These are phyloP conservation scores for Channallabes apus DNA, from an alignment of 2,797 vertebrate genomes.

Conservation along the genomic window DNA sequence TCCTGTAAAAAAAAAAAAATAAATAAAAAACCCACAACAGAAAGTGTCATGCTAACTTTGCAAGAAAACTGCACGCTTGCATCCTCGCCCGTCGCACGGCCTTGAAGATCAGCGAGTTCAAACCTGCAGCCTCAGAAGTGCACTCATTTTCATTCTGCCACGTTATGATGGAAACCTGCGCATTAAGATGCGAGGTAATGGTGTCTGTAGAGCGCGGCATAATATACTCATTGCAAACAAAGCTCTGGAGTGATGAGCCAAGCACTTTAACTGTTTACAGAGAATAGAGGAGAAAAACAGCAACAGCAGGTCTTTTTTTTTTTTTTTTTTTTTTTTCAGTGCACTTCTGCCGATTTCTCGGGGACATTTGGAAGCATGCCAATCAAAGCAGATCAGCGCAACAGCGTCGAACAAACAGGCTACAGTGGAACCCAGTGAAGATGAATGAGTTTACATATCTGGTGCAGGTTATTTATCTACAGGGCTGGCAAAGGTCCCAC, in stretches of 20 bases:
- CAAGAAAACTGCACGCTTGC: slow-evolving; percentile 46
- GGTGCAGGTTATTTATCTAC: slow-evolving; percentile 70
- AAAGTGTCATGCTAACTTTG: slow-evolving; percentile 40
- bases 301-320: slow-evolving; percentile 34
- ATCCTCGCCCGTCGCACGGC: slow-evolving; percentile 15
- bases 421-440: slow-evolving; percentile 65
- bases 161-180: slow-evolving; percentile 36
- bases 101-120: slow-evolving; percentile 20
- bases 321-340: slow-evolving; percentile 22
- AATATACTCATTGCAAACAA: slow-evolving; percentile 54
- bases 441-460: slow-evolving; percentile 75
- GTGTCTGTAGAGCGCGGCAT: slow-evolving; percentile 49
- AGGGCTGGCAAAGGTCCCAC: slow-evolving; percentile 64
- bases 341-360: slow-evolving; percentile 50
- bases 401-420: slow-evolving; percentile 59
- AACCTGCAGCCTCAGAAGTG: slow-evolving; percentile 25
- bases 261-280: slow-evolving; percentile 51
- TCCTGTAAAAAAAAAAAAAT: slow-evolving; percentile 21
- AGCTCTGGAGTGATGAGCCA: slow-evolving; percentile 45
- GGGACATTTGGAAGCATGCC: slow-evolving; percentile 54
- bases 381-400: slow-evolving; percentile 58
- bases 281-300: slow-evolving; percentile 25
- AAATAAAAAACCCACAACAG: too few relatives aligned
- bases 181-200: slow-evolving; percentile 46
- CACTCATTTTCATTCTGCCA: slow-evolving; percentile 29